Conservation (phyloP, 2,888 invertebrate genomes). For the Dendrolimus houi region DNA sequence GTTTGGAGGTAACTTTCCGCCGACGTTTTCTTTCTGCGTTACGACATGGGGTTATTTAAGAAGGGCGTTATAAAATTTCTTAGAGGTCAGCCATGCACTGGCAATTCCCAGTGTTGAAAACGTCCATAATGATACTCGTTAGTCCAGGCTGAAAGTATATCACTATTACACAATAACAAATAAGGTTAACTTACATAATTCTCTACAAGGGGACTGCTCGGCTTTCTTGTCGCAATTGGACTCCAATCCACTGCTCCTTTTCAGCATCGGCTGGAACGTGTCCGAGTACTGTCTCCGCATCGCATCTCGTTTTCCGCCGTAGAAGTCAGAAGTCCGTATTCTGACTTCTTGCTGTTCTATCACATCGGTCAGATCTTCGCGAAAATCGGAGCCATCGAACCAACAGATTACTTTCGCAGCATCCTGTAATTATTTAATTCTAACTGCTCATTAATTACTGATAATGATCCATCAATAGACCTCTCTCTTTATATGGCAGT, state of each 20-base stretch:
- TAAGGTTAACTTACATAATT: constrained; percentile 43
- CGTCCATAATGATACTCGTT: too few relatives aligned
- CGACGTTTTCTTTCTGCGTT: too few relatives aligned
- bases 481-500: too few relatives aligned
- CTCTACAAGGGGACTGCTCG: constrained; percentile 49
- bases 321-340: constrained; percentile 56
- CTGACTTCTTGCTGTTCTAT: constrained; percentile 67
- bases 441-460: too few relatives aligned
- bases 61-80: too few relatives aligned
- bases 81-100: too few relatives aligned
- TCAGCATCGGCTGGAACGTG: constrained; percentile 62
- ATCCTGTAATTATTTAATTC: constrained; percentile 30
- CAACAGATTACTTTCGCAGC: constrained; percentile 69
- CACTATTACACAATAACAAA: too few relatives aligned
- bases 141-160: too few relatives aligned
- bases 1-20: too few relatives aligned
- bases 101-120: too few relatives aligned
- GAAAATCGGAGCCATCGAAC: constrained; percentile 68
- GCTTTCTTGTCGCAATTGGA: constrained; percentile 48
- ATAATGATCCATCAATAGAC: too few relatives aligned
- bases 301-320: constrained; percentile 34
- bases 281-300: constrained; percentile 55
- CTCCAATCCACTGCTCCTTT: constrained; percentile 53
- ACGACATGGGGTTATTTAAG: too few relatives aligned
- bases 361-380: constrained; percentile 63